phyloP scores from a whole-genome alignment of 2,113 vertebrate genomes.

The Spea multiplicata region DNA sequence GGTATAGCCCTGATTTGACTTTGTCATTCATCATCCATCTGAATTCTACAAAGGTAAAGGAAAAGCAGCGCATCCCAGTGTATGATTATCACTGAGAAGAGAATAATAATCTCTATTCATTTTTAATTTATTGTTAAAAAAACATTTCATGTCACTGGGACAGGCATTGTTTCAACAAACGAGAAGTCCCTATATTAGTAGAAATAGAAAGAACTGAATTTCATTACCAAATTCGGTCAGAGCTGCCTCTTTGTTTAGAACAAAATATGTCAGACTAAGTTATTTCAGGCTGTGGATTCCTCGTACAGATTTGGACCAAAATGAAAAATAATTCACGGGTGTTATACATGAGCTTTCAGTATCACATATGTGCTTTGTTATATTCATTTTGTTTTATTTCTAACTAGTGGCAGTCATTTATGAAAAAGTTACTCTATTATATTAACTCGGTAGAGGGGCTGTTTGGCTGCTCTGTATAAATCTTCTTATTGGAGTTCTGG shows the following conservation, averaged over 20 bases:
- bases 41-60: too few relatives aligned
- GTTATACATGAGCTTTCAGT: slow-evolving; percentile 35
- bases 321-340: slow-evolving; percentile 38
- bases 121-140: too few relatives aligned
- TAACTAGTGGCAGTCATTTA: neutral
- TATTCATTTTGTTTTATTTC: neutral
- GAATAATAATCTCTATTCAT: too few relatives aligned
- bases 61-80: too few relatives aligned
- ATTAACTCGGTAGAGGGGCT: slow-evolving; percentile 5
- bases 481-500: too few relatives aligned
- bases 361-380: slow-evolving; percentile 40
- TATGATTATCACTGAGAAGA: too few relatives aligned
- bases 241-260: slow-evolving; percentile 29
- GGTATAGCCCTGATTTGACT: too few relatives aligned
- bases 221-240: slow-evolving; percentile 45
- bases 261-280: slow-evolving; percentile 35
- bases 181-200: neutral
- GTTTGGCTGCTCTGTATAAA: too few relatives aligned
- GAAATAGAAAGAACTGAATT: slow-evolving; percentile 23
- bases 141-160: too few relatives aligned
- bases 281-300: slow-evolving; percentile 43
- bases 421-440: too few relatives aligned
- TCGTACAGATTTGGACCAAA: slow-evolving; percentile 39
- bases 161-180: neutral
- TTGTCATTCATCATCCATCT: too few relatives aligned